Percentiles rank a stretch among this genome's conserved stretches.
Evolutionary conservation across 2,113 vertebrate genomes (phyloP).

Genomic region (Aptenodytes forsteri): DNA sequence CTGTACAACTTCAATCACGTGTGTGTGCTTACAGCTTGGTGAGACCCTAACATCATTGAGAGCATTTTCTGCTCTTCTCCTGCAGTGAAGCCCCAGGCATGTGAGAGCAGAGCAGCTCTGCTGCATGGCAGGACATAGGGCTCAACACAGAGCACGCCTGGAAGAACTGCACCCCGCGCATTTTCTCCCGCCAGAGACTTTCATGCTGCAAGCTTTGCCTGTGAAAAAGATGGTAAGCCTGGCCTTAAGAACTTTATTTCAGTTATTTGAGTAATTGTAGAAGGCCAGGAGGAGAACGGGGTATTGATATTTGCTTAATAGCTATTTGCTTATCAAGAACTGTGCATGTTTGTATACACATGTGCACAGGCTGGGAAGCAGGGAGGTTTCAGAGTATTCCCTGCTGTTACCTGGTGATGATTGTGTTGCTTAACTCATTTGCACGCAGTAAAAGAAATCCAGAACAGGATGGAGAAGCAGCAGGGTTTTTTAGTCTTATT

Average conservation of each 20-base stretch:
- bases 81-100: background rate
- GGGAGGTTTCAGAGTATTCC: background rate
- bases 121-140: background rate
- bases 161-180: rapidly evolving
- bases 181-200: background rate
- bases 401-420: background rate
- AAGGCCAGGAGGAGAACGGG: background rate
- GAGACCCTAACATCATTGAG: background rate
- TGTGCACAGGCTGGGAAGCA: background rate
- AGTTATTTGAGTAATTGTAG: background rate
- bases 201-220: background rate
- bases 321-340: background rate
- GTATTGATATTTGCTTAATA: background rate
- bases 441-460: background rate
- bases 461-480: background rate
- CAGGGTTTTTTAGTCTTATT: background rate
- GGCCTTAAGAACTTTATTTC: background rate
- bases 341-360: background rate
- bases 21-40: background rate
- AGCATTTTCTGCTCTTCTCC: background rate
- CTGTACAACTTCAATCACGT: rapidly evolving
- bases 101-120: background rate
- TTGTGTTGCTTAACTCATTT: background rate
- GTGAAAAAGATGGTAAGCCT: background rate
- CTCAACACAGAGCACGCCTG: rapidly evolving